phyloP scores from a whole-genome alignment of 2,888 invertebrate genomes.

The Poecilobothrus nobilitatus region DNA sequence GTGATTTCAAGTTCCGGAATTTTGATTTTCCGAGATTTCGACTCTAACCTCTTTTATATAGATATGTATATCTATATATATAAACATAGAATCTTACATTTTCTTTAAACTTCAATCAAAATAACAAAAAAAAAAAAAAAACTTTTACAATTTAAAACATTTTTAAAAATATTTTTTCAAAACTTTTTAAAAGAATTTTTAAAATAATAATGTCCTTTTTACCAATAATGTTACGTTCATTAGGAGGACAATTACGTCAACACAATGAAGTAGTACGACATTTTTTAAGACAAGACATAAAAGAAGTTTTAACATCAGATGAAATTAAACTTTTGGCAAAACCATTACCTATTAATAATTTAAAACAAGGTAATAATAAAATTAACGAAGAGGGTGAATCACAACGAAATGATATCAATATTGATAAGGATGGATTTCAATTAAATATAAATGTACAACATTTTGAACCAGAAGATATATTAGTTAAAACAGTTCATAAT shows the following conservation, averaged over 20 bases:
- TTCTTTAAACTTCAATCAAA: too few relatives aligned
- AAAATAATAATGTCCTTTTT: conserved; percentile 32
- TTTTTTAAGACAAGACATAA: conserved; percentile 24
- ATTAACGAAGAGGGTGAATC: conserved; percentile 38
- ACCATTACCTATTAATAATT: conserved; percentile 22
- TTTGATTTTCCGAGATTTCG: too few relatives aligned
- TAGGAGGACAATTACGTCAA: conserved; percentile 22
- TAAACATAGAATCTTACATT: too few relatives aligned
- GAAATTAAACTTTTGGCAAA: conserved; percentile 34
- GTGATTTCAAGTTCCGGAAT: too few relatives aligned
- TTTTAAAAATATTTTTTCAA: too few relatives aligned
- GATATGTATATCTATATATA: too few relatives aligned
- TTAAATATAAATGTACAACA: conserved; percentile 68
- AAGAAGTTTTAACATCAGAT: conserved; percentile 30
- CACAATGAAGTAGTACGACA: conserved; percentile 33
- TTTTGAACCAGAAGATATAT: conserved; percentile 69
- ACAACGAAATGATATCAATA: conserved; percentile 42
- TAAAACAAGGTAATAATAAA: conserved; percentile 20
- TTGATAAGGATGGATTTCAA: conserved; percentile 59
- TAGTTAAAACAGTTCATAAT: conserved; percentile 66
- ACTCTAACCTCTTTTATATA: too few relatives aligned
- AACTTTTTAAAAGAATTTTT: background rate
- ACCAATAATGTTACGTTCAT: conserved; percentile 28
- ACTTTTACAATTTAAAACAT: too few relatives aligned
- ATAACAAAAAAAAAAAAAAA: too few relatives aligned